Base-by-base conservation (phyloP, 1,140 invertebrate species). In the Caenorhabditis brenneri region DNA sequence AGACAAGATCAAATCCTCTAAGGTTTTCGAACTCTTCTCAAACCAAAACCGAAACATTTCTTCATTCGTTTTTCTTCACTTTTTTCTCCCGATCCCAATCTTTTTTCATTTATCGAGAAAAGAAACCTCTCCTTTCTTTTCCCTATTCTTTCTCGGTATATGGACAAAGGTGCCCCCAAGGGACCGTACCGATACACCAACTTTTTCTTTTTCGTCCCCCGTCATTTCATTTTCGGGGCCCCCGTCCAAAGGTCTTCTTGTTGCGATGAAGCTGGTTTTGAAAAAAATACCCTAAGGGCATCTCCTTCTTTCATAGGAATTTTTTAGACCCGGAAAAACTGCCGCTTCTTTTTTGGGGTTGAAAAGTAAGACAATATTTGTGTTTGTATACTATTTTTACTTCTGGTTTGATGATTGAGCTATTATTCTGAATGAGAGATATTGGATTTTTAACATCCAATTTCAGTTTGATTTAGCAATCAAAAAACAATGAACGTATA, bases 321-420 rank as follows among this genome's bases (percentile, higher is more conserved):
- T 65, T 33, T 65, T 65, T 36, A 31, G 19, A 65, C 58, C 58
- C 29, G 58, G 58, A 65, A 65, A 65, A 65, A 36, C 36, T 33
- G 19, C 36, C 58, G 58, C 5, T 58, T 58, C 9, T 2, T 29
- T 58, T 58, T 58, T 27, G 27, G 27, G 16, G 53, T n/a, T 12
- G 53, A 22, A n/a, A n/a, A 27, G 27, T 55, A 15, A 55, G 27
- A 55, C 9, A n/a, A 51, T 49, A 49, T 1, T n/a, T 16, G 0
- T 51, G 27, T 27, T 42, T 42, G 39, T 42, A 42, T 55, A 55
- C 22, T 55, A 27, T 15, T 55, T 55, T 27, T 55, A n/a, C 27
- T 55, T 55, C 27, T 27, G 9, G 53, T 55, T 55, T 55, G 53
- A 2, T 55, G 16, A n/a, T 55, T 1, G 10, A 42, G 5, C 39